Evolutionary conservation across 2,888 invertebrate species (phyloP), one percentile per base, ranked within the genome.

Genomic region (Lutraria lutraria): DNA sequence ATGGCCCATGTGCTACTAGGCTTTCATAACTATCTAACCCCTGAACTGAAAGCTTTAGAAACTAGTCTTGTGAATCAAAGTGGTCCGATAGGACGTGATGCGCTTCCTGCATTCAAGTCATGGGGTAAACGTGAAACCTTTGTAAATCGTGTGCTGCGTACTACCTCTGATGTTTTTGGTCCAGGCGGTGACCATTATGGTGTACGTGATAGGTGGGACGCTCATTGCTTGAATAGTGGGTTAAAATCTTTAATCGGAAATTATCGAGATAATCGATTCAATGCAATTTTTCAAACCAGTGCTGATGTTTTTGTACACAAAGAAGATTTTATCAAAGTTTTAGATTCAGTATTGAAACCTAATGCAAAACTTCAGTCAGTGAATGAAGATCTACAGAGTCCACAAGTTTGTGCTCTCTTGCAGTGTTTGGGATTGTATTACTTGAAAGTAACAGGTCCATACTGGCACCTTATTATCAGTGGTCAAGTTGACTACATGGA

Each of bases 221-320:
- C 90, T 3, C 80, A 88, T 68, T 93, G 93, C 72, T n/a, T 72
- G 19, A 79, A 25, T 16, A 83, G 83, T n/a, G 90, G 89, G n/a
- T 52, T 90, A 12, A 91, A 90, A 60, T 81, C 81, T 53, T n/a
- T n/a, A 68, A 68, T 68, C n/a, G 68, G 91, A 43, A 92, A 92
- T 31, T 92, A 91, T 68, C 16, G 86, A 16, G 91, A 92, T 19
- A 93, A 93, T 68, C 53, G 90, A n/a, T 91, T 92, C 53, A 92
- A 92, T 88, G 88, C 86, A 3, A 21, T 91, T 13, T 91, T 92
- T 81, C 86, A 92, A 63, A 92, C 90, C 12, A 53, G 87, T 15
- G 92, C 88, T 12, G 90, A 91, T 52, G 80, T 91, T 1, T 63
- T 56, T n/a, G n/a, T n/a, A n/a, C n/a, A n/a, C n/a, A n/a, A n/a